Percentiles rank a stretch among this genome's conserved stretches.
Conservation (phyloP, 2,797 vertebrate genomes). For the Acestrorhynchus altus region DNA sequence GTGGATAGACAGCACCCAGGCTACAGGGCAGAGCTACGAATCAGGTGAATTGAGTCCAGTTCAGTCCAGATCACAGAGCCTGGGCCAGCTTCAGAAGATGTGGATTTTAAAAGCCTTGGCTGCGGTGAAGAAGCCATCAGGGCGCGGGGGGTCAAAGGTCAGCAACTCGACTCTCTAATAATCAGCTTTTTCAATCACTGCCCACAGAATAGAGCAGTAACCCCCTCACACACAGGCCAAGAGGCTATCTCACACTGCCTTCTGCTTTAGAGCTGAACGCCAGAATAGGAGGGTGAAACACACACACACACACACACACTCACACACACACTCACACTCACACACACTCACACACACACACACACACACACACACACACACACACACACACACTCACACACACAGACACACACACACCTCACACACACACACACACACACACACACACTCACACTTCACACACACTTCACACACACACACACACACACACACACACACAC, state of each 20-base stretch:
- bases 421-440: no score
- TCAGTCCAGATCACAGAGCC: neutral
- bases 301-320: neutral
- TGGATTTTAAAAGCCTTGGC: neutral
- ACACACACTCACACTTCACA: no score
- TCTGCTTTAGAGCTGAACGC: neutral
- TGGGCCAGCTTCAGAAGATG: no score
- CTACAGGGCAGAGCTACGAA: neutral
- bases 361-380: neutral
- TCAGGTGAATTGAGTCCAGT: neutral
- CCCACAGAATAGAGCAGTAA: conserved; percentile 27
- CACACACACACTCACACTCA: neutral
- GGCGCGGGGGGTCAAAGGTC: conserved; percentile 35
- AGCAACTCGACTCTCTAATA: conserved; percentile 35
- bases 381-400: neutral
- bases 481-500: no score
- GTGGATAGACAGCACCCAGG: no score
- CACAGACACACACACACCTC: neutral
- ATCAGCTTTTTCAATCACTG: conserved; percentile 41
- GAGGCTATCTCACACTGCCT: neutral
- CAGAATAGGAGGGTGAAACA: neutral
- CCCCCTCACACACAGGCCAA: conserved; percentile 1
- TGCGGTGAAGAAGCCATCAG: conserved; percentile 12
- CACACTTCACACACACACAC: no score
- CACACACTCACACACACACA: neutral